Evolutionary conservation across 2,888 invertebrate genomes (phyloP).

Genomic region (Sericinus montela): DNA sequence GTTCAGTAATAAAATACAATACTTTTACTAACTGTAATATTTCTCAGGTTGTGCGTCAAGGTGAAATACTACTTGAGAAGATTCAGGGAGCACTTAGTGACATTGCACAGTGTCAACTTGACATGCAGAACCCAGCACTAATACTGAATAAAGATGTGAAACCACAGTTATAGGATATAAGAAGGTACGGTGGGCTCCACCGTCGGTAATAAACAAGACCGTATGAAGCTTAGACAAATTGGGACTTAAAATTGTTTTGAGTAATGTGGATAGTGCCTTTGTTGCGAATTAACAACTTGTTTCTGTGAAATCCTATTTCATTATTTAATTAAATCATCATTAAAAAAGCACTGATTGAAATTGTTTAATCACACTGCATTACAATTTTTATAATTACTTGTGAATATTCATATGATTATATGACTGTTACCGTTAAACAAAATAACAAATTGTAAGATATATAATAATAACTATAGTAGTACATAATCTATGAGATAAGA

Average conservation of each 20-base stretch:
- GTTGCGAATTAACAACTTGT: too few relatives aligned
- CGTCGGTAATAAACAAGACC: conserved; percentile 23
- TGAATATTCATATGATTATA: too few relatives aligned
- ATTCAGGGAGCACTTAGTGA: conserved; percentile 95
- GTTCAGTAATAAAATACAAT: too few relatives aligned
- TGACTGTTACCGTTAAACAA: too few relatives aligned
- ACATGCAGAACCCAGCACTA: conserved; percentile 86
- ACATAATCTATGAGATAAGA: too few relatives aligned
- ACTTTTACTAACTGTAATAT: conserved; percentile 26
- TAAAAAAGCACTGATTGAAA: too few relatives aligned
- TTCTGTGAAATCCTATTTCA: too few relatives aligned
- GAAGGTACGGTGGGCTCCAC: conserved; percentile 29
- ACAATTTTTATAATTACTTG: too few relatives aligned
- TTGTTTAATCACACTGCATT: too few relatives aligned
- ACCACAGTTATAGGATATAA: conserved; percentile 58
- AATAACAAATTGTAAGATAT: too few relatives aligned
- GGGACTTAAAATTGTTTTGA: neutral
- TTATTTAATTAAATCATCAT: too few relatives aligned
- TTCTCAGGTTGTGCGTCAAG: conserved; percentile 90
- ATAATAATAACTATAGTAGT: too few relatives aligned
- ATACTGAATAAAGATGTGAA: conserved; percentile 66
- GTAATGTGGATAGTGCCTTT: conserved; percentile 3
- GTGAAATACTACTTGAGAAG: conserved; percentile 91
- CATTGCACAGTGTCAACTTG: conserved; percentile 94
- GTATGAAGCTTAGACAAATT: neutral